Evolutionary conservation across 2,888 invertebrate genomes (phyloP).

Genomic region (Xestobium rufovillosum): DNA sequence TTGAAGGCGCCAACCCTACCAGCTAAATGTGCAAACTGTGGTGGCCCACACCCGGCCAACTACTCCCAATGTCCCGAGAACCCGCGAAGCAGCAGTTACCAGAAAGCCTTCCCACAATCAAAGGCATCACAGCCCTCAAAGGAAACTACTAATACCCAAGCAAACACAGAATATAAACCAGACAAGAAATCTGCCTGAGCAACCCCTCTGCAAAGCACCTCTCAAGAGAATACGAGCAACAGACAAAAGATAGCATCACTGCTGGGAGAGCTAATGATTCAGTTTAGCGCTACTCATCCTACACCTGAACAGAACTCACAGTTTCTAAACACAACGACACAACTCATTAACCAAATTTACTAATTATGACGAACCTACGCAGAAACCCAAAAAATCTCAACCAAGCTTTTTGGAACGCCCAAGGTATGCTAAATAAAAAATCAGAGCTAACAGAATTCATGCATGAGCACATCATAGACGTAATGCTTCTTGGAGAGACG

Average conservation of each 20-base stretch:
- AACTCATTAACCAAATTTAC: slow-evolving; percentile 6
- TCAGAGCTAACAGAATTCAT: slow-evolving; percentile 6
- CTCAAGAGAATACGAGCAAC: neutral
- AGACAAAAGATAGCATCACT: no score
- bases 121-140: no score
- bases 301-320: slow-evolving; percentile 1
- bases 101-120: no score
- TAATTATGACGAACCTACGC: slow-evolving; percentile 2
- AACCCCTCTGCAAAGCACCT: no score
- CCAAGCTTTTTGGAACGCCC: slow-evolving; percentile 10
- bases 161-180: neutral
- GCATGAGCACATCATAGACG: neutral
- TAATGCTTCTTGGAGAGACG: slow-evolving; percentile 10
- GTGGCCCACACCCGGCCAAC: neutral
- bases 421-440: slow-evolving; percentile 9
- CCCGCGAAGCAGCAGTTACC: neutral
- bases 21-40: neutral
- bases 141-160: neutral
- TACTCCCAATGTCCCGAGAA: neutral
- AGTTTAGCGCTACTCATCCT: no score
- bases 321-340: neutral
- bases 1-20: neutral
- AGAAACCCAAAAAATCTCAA: neutral
- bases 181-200: no score
- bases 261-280: no score